phyloP scores from a whole-genome alignment of 30 jellyfish, hydroid and myxozoan species.

The Turritopsis rubra region DNA sequence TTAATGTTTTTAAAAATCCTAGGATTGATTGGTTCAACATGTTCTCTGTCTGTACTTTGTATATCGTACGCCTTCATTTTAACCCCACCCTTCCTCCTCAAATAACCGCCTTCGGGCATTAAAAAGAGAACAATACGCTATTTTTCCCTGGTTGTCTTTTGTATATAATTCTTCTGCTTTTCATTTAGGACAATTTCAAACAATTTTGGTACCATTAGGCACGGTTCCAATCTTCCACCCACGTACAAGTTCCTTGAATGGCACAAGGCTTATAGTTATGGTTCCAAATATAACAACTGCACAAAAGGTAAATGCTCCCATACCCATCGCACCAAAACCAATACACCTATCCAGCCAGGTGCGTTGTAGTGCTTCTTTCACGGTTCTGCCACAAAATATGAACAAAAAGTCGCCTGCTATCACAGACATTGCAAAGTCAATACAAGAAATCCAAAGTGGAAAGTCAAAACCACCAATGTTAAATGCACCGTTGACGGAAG shows the following conservation, averaged over 20 bases:
- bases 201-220: slow-evolving; percentile 85
- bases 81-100: too few relatives aligned
- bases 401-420: neutral
- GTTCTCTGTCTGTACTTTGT: too few relatives aligned
- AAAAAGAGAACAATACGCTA: too few relatives aligned
- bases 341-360: slow-evolving; percentile 3
- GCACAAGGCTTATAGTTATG: slow-evolving; percentile 44
- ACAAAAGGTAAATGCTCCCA: slow-evolving; percentile 25
- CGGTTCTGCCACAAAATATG: neutral
- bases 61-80: too few relatives aligned
- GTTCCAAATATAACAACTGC: slow-evolving; percentile 36
- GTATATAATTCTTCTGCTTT: neutral
- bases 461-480: neutral
- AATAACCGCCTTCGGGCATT: too few relatives aligned
- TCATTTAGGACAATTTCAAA: slow-evolving; percentile 8
- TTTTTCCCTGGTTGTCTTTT: too few relatives aligned
- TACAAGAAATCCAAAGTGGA: neutral
- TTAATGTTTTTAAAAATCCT: too few relatives aligned
- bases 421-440: neutral
- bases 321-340: slow-evolving; percentile 40
- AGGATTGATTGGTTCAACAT: too few relatives aligned
- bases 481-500: neutral
- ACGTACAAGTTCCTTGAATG: slow-evolving; percentile 52
- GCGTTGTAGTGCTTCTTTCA: neutral
- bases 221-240: slow-evolving; percentile 74